Evolutionary conservation across 2,888 invertebrate genomes (phyloP), one percentile per base, ranked within the genome.

Genomic region (Nymphalis urticae): DNA sequence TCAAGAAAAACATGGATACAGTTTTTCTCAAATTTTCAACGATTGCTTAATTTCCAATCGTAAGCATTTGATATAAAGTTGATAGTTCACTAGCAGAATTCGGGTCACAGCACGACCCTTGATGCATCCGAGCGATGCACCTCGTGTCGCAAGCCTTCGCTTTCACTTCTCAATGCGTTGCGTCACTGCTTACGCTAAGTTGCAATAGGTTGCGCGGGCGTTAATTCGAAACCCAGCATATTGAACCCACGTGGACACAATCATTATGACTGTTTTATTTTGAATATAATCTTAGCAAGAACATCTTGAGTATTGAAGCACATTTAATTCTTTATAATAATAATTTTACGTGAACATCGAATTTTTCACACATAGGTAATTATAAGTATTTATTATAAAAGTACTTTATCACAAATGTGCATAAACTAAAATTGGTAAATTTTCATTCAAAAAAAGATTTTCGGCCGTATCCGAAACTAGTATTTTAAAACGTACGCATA

Each of bases 41-140:
- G 42, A 16, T 56, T 67, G 47, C 47, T 48, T 56, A 66, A 63
- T 32, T 66, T 53, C 48, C 51, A 70, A 54, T 70, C 47, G 42
- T 60, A 68, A 59, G 48, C 32, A 13, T 19, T 53, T 47, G 62
- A 62, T 51, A 71, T 66, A 72, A 68, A 72, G 68, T 72, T 70
- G 70, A 72, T 67, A 68, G 69, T 70, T 78, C 75, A 73, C 67
- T 36, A 69, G 24, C 68, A 54, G 67, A 60, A 71, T 72, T 69
- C 72, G 70, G 78, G 79, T 80, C 78, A 77, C 65, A 67, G 62
- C 56, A 64, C 80, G 82, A 85, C 84, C 85, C 80, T 81, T 80
- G 84, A 85, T 89, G 90, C 88, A 90, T 85, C 87, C 79, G 70
- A 79, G 73, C 85, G 88, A 88, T 91, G 90, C 90, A 90, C 79